Conservation (phyloP, 2,888 invertebrate species). For the Eulithis testata region DNA sequence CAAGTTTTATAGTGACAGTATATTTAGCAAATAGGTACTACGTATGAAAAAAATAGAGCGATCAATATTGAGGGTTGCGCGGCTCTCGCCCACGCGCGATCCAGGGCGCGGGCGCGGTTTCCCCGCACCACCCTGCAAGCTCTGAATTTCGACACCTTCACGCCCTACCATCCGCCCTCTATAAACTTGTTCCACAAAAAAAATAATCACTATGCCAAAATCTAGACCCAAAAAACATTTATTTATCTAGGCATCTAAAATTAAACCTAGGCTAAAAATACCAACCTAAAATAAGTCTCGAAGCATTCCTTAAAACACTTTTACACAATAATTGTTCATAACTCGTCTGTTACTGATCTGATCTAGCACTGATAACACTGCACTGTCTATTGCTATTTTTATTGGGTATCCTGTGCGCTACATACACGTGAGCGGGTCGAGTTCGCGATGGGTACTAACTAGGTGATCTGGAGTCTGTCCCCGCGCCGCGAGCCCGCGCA, state of each 20-base stretch:
- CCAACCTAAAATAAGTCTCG: constrained; percentile 3
- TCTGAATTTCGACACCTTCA: constrained; percentile 63
- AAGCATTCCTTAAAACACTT: not conserved
- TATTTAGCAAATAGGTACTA: constrained; percentile 61
- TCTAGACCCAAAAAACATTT: not conserved
- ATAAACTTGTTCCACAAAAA: not conserved
- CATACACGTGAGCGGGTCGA: constrained; percentile 51
- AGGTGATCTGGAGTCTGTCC: constrained; percentile 63
- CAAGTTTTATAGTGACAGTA: constrained; percentile 46
- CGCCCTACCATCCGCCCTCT: constrained; percentile 55
- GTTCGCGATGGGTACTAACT: constrained; percentile 68
- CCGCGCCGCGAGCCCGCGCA: constrained; percentile 63
- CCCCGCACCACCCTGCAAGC: constrained; percentile 46
- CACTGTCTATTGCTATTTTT: constrained; percentile 13
- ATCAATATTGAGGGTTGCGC: constrained; percentile 75
- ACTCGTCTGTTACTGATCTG: constrained; percentile 6
- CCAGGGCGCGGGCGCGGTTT: constrained; percentile 59
- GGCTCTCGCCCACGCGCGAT: constrained; percentile 52
- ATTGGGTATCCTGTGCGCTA: constrained; percentile 16
- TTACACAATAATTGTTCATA: not conserved
- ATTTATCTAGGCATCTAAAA: not conserved
- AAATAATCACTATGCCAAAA: not conserved
- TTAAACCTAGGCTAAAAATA: not conserved
- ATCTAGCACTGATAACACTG: constrained; percentile 26
- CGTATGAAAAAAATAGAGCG: constrained; percentile 72